Base-by-base conservation (phyloP, 1,140 invertebrate species). In the Eumaeus atala region DNA sequence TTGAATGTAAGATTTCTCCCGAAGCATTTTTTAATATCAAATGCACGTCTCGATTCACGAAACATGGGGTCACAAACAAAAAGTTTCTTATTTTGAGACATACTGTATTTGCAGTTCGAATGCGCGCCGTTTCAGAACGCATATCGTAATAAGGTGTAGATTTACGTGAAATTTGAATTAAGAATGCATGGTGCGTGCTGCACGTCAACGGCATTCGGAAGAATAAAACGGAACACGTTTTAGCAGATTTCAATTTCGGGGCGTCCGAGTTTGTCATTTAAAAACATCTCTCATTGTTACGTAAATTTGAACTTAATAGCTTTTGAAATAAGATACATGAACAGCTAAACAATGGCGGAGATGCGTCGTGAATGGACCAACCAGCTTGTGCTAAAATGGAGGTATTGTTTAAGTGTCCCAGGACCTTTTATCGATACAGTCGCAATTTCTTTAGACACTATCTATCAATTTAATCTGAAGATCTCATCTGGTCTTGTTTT, bases 1-100 rank as follows among this genome's bases (percentile, higher is more conserved):
- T 83, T 84, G 76, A 81, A 84, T 84, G 81, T 83, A 77, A 84
- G 79, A 83, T 78, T 84, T 79, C 73, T 84, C 72, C 70, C 70
- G 67, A 67, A 76, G 72, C 71, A 78, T 82, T 84, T 84, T 81
- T 80, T 69, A 80, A 84, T 84, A 80, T 77, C 73, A 67, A 77
- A 80, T 80, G 67, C 77, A 84, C 77, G 80, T 84, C 77, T 75
- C 73, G 72, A 73, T 68, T 79, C 66, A 61, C 61, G 64, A 72
- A 74, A 75, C 62, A 55, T 72, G 70, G 80, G 80, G 77, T 79
- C 53, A 53, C 42, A 55, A 72, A 81, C 70, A 81, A 81, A 76
- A 76, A 70, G 70, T 76, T 74, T 75, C 66, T 67, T 75, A 74
- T 62, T 62, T 33, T 64, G 53, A 53, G 59, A 59, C 74, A 71